Evolutionary conservation across 2,797 vertebrate species (phyloP), one percentile per base, ranked within the genome.

Genomic region (Lepidocolaptes lacrymiger): DNA sequence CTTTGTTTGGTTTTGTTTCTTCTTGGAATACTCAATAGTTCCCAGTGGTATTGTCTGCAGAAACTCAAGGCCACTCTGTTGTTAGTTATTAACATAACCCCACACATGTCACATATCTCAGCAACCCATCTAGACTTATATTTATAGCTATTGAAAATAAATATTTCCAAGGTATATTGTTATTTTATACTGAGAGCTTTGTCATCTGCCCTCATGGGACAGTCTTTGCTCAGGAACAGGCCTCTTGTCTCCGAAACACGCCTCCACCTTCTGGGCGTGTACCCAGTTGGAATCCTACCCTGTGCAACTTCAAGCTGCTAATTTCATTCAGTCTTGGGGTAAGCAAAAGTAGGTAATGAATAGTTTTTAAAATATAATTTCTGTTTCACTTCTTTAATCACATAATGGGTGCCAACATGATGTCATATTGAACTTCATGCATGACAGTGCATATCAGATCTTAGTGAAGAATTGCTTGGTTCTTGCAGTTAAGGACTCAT

Each of bases 31-130:
- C 30, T 54, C 19, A 63, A 1, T 32, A 46, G 13, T 28, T 79
- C 46, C 44, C 30, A 48, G 24, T 5, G 5, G 4, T 54, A 4
- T 11, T 44, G 19, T 32, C 24, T 72, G 27, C 41, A 73, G 24
- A 63, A 82, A 66, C 17, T 28, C 56, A 51, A 28, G 62, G 11
- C 32, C 6, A 14, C 15, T 30, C 0, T 67, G 4, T 24, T 79
- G 28, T 66, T 82, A 34, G 26, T 52, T 55, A 20, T 44, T 81
- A 10, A 27, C 8, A 5, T 23, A 59, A 43, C 62, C 21, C 12
- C 30, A 17, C 43, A 23, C 6, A 69, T 54, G 7, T 28, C 0
- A 0, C 3, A 0, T 54, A 58, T 61, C 26, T 73, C 46, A 49
- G 14, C 27, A 49, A 26, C 34, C 7, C 55, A 32, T 24, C 41